These are phyloP conservation scores for Nomada ferruginata DNA, from an alignment of 2,888 invertebrate species.

Conservation along the genomic window DNA sequence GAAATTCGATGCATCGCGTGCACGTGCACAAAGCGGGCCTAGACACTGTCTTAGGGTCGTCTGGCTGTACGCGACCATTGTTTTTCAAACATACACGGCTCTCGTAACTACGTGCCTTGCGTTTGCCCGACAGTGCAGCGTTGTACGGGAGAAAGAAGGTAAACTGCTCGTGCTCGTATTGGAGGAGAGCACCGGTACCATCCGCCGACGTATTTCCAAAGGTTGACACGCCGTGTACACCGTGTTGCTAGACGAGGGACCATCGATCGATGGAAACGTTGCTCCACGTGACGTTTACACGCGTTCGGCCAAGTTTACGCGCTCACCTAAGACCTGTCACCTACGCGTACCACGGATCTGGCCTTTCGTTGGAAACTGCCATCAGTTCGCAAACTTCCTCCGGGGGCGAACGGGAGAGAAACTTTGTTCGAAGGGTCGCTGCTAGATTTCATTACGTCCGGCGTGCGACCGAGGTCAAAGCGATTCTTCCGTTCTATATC, in stretches of 20 bases:
- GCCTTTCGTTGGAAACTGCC: slow-evolving; percentile 49
- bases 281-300: slow-evolving; percentile 55
- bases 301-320: slow-evolving; percentile 59
- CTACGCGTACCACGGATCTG: background rate
- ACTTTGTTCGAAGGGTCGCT: slow-evolving; percentile 21
- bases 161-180: slow-evolving; percentile 4
- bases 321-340: slow-evolving; percentile 20
- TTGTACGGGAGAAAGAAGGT: slow-evolving; percentile 44
- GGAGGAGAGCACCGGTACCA: slow-evolving; percentile 23
- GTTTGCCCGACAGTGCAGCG: slow-evolving; percentile 24
- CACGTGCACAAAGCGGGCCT: slow-evolving; percentile 18
- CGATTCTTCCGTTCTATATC: slow-evolving; percentile 14
- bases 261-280: slow-evolving; percentile 63
- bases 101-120: slow-evolving; percentile 29
- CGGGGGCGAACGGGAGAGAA: background rate
- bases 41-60: slow-evolving; percentile 55
- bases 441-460: slow-evolving; percentile 34
- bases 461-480: slow-evolving; percentile 11
- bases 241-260: slow-evolving; percentile 17
- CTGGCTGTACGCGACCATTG: slow-evolving; percentile 58
- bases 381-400: slow-evolving; percentile 33
- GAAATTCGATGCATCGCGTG: slow-evolving; percentile 8
- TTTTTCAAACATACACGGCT: slow-evolving; percentile 57
- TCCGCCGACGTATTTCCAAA: slow-evolving; percentile 35
- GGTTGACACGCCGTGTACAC: background rate